Conservation (phyloP, 2,113 vertebrate genomes). For the Dasyprocta punctata region DNA sequence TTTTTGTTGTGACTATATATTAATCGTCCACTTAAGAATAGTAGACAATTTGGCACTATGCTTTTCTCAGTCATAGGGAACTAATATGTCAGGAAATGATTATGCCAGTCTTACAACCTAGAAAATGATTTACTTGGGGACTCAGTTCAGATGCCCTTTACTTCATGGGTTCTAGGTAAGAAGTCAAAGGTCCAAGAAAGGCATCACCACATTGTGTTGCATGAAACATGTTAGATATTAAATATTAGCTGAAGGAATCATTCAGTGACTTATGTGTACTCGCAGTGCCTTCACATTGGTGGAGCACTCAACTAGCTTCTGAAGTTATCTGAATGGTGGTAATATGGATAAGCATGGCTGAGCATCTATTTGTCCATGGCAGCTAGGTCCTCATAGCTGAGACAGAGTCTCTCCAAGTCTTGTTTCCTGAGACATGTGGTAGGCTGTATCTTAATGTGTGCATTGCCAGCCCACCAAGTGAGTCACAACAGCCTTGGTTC, state of each 20-base stretch:
- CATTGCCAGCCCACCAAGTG: background rate
- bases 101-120: background rate
- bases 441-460: conserved; percentile 67
- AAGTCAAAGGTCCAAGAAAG: background rate
- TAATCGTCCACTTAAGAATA: background rate
- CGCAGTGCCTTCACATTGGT: background rate
- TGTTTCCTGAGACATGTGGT: conserved; percentile 60
- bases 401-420: conserved; percentile 42
- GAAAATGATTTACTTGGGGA: background rate
- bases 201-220: background rate
- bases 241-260: background rate
- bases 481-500: background rate
- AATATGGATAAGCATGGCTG: background rate
- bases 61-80: background rate
- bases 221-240: background rate
- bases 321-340: conserved; percentile 32
- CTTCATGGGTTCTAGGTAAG: background rate
- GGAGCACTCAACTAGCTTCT: background rate
- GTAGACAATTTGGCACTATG: background rate
- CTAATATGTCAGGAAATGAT: background rate
- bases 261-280: background rate
- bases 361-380: conserved; percentile 23
- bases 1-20: background rate
- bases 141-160: background rate
- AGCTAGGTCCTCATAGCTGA: background rate